Conservation (phyloP, 1,140 invertebrate species). For the Orchesella cincta region DNA sequence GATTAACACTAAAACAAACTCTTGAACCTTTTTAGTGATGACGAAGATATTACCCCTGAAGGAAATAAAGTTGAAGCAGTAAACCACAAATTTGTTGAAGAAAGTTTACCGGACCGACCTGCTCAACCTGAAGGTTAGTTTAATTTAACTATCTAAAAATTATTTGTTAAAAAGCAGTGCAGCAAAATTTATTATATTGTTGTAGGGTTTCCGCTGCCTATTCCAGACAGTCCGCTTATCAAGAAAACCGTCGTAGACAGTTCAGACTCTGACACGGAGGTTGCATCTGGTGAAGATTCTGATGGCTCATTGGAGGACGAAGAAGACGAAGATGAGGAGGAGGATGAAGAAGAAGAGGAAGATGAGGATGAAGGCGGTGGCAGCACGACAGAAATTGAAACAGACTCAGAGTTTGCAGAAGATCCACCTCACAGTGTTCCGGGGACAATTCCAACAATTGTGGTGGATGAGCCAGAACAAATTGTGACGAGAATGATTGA, state of each 20-base stretch:
- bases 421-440: slow-evolving; percentile 58
- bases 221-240: not conserved
- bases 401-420: slow-evolving; percentile 85
- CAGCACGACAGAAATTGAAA: slow-evolving; percentile 85
- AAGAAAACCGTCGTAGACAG: slow-evolving; percentile 31
- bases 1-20: too few species aligned
- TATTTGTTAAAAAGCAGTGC: too few species aligned
- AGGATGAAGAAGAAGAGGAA: slow-evolving; percentile 61
- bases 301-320: slow-evolving; percentile 55
- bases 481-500: slow-evolving; percentile 43
- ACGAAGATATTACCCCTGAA: slow-evolving; percentile 47
- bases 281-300: slow-evolving; percentile 48
- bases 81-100: too few species aligned
- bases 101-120: not conserved
- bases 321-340: slow-evolving; percentile 50
- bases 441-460: slow-evolving; percentile 56
- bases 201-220: too few species aligned
- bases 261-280: slow-evolving; percentile 49
- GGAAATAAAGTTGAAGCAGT: slow-evolving; percentile 41
- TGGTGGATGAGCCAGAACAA: slow-evolving; percentile 55
- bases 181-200: too few species aligned
- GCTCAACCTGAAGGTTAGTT: not conserved
- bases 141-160: too few species aligned
- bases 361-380: slow-evolving; percentile 66
- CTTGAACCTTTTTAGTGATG: slow-evolving; percentile 33